phyloP scores from a whole-genome alignment of 2,888 invertebrate species.

The Caenorhabditis sp. region DNA sequence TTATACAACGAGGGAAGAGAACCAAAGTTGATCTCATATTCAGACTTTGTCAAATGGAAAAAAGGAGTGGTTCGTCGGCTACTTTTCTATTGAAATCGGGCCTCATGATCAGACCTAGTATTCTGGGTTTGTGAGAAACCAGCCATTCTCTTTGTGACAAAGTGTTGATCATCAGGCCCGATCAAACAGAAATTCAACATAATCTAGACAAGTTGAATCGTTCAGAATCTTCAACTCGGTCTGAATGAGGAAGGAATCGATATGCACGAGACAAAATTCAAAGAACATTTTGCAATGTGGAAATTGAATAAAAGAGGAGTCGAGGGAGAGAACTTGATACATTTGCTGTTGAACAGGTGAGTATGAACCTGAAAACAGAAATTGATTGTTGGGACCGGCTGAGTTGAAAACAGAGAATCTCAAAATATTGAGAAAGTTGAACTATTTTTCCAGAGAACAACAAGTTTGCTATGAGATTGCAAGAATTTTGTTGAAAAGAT shows the following conservation, averaged over 20 bases:
- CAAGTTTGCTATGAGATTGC: constrained; percentile 76
- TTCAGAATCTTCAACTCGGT: constrained; percentile 72
- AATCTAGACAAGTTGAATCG: background rate
- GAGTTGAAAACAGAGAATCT: background rate
- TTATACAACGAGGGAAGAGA: constrained; percentile 79
- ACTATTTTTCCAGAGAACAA: constrained; percentile 42
- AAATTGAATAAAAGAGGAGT: constrained; percentile 94
- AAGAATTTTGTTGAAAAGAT: constrained; percentile 79
- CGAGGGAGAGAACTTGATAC: constrained; percentile 90
- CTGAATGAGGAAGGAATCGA: constrained; percentile 82
- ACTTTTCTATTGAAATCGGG: background rate
- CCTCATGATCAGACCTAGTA: too few species aligned
- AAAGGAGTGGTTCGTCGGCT: constrained; percentile 57
- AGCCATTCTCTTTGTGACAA: too few species aligned
- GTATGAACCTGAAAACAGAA: constrained; percentile 75
- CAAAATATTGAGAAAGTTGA: background rate
- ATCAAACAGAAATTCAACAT: too few species aligned
- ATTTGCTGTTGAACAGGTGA: constrained; percentile 92
- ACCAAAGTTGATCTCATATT: constrained; percentile 81
- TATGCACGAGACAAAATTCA: constrained; percentile 81
- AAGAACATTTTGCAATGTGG: constrained; percentile 84
- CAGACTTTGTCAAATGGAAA: constrained; percentile 87
- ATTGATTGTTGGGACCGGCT: too few species aligned
- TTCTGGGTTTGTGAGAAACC: too few species aligned
- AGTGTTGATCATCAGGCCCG: too few species aligned